A percentile compares a stretch with the other conserved stretches of the same genome.
Conservation (phyloP, 2,797 vertebrate genomes). For the Alosa sapidissima region DNA sequence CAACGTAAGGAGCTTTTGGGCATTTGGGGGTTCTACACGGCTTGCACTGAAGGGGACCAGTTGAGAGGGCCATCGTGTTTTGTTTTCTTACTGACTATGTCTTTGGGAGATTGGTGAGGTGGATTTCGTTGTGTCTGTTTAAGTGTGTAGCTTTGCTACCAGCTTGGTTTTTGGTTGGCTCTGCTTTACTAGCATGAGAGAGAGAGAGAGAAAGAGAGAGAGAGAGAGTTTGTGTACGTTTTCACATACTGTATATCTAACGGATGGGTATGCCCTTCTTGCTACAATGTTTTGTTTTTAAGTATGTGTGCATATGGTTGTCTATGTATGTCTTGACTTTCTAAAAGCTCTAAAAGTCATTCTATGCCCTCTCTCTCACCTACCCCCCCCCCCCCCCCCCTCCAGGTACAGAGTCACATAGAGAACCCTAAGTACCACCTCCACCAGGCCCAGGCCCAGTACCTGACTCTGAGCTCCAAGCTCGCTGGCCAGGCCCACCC, state of each 20-base stretch:
- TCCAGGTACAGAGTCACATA: constrained; percentile 87
- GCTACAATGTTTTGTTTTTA: background rate
- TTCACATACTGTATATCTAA: too few species aligned
- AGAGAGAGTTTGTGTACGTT: too few species aligned
- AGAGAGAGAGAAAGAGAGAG: too few species aligned
- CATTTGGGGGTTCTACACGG: background rate
- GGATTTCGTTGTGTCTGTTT: constrained; percentile 17
- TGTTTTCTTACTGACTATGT: background rate
- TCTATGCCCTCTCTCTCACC: background rate
- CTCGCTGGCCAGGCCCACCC: constrained; percentile 74
- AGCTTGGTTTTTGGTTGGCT: background rate
- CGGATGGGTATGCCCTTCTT: too few species aligned
- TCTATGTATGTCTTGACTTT: background rate
- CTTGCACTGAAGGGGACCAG: background rate
- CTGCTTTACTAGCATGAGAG: background rate
- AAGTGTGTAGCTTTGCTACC: background rate
- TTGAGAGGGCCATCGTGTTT: background rate
- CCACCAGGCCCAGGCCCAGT: constrained; percentile 83
- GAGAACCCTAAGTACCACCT: constrained; percentile 90
- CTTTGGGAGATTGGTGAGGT: background rate
- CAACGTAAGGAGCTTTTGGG: constrained; percentile 66
- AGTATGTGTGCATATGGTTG: background rate
- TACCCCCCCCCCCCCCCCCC: constrained; percentile 37
- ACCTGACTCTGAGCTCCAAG: constrained; percentile 86
- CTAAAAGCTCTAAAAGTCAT: background rate